Conservation (phyloP, 2,113 vertebrate genomes). For the Coracopsis vasa region DNA sequence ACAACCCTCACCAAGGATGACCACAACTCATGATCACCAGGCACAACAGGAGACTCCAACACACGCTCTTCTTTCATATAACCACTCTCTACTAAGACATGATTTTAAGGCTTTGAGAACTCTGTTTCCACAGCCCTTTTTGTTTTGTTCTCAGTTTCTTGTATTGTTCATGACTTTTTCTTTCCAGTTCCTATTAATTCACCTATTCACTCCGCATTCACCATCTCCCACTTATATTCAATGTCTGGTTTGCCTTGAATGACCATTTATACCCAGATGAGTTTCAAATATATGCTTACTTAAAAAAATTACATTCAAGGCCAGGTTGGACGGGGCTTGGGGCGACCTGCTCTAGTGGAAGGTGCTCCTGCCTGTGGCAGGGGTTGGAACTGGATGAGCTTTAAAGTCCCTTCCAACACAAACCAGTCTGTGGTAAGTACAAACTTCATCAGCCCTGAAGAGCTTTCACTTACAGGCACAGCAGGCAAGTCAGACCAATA, state of each 20-base stretch:
- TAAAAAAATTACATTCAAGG: background rate
- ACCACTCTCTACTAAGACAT: background rate
- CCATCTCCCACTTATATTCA: accelerated
- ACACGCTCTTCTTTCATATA: accelerated
- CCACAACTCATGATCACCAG: background rate
- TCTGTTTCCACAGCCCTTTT: background rate
- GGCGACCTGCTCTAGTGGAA: background rate
- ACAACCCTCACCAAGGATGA: accelerated
- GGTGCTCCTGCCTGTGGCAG: background rate
- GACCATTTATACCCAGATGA: background rate
- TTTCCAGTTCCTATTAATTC: background rate
- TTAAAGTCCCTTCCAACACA: background rate
- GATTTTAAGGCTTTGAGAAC: background rate
- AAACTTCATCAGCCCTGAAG: background rate
- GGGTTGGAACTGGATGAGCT: background rate
- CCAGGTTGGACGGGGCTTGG: background rate
- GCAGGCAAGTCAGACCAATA: background rate
- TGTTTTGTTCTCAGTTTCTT: background rate
- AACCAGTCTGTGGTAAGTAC: background rate
- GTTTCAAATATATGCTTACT: background rate
- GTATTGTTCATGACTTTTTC: background rate
- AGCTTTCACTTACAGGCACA: background rate
- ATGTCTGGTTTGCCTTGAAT: background rate
- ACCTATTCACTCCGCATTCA: background rate
- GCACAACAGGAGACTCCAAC: background rate